Base-by-base conservation (phyloP, 1,140 invertebrate species). In the Xylocopa sonorina region DNA sequence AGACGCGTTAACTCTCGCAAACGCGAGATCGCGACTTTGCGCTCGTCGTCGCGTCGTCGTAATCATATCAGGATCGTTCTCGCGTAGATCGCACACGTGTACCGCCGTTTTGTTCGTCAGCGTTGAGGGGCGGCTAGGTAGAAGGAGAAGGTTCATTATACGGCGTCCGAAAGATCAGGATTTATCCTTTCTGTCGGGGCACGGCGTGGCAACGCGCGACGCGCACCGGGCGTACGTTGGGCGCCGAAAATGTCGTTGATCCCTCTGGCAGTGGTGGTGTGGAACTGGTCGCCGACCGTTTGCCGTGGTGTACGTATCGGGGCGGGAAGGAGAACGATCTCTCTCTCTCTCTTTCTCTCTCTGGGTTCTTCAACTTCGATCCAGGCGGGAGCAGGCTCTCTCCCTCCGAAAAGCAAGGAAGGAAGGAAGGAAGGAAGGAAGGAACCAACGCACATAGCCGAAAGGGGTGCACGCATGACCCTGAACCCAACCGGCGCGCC, bases 391-490 rank as follows among this genome's bases (percentile, higher is more conserved):
- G 73, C 77, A 63, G 57, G 43, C 62, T 57, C 50, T 57, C 76
- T 73, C 81, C 76, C 78, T 69, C 62, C 63, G 78, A 64, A 16
- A 73, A 77, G 69, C 53, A 78, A 77, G 69, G 60, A 78, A 76
- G 69, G 60, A 78, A 77, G 69, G 60, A 78, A 76, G 55, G 64
- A 78, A 60, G 74, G 68, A 75, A 82, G 78, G 73, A 84, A 81
- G 76, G 83, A 82, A 60, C 78, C 71, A 73, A 86, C 77, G 57
- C 77, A 63, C 43, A n/a, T n/a, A 34, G 72, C 83, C 58, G 73
- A 85, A 84, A 83, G 84, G 89, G 87, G 87, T 88, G 86, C 87
- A 89, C 82, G 87, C 88, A 91, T 92, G 92, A 92, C 92, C 91
- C 90, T 92, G 92, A 92, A 92, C 89, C 89, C 81, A 89, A 88